phyloP scores from a whole-genome alignment of 92 coral and sea anemone genomes.

The Palythoa grandiflora region DNA sequence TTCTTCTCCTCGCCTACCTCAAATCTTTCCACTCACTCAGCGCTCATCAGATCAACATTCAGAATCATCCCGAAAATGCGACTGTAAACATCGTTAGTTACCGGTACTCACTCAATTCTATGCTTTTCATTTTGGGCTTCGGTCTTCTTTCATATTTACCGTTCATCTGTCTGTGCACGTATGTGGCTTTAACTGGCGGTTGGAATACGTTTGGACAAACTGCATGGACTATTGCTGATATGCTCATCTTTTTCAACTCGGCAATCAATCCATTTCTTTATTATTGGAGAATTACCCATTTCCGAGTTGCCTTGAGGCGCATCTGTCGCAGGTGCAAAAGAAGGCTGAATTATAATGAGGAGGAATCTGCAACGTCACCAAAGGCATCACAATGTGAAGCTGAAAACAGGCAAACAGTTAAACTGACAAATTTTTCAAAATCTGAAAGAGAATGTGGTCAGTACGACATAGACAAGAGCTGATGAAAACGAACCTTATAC shows the following conservation, averaged over 20 bases:
- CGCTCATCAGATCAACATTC: too few species aligned
- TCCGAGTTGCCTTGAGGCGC: not conserved
- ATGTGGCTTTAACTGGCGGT: not conserved
- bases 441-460: not conserved
- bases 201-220: not conserved
- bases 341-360: not conserved
- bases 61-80: too few species aligned
- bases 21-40: too few species aligned
- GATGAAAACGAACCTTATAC: too few species aligned
- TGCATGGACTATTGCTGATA: slow-evolving; percentile 9
- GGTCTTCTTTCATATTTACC: not conserved
- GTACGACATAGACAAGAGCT: not conserved
- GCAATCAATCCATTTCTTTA: not conserved
- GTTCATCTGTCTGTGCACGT: not conserved
- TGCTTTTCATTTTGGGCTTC: not conserved
- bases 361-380: not conserved
- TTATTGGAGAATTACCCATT: not conserved
- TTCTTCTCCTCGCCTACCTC: too few species aligned
- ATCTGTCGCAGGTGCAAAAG: not conserved
- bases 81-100: not conserved
- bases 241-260: not conserved
- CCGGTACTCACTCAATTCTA: not conserved
- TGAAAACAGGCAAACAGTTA: not conserved
- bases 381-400: not conserved
- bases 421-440: not conserved